Conservation (phyloP, 2,113 vertebrate genomes). For the Saccopteryx leptura region DNA sequence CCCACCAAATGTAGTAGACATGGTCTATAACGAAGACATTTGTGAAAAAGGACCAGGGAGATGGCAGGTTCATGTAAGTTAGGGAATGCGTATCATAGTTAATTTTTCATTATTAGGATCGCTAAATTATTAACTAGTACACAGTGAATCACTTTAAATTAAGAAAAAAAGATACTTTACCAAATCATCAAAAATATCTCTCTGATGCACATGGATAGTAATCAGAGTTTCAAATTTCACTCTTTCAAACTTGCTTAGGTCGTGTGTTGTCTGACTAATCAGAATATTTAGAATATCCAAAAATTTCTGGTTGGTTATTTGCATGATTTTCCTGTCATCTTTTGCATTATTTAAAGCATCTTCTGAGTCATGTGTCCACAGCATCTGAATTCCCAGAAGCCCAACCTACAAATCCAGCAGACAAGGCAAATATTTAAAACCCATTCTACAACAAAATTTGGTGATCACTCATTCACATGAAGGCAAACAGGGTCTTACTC, state of each 20-base stretch:
- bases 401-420: slow-evolving; percentile 90
- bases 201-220: slow-evolving; percentile 97
- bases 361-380: slow-evolving; percentile 95
- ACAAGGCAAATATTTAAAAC: slow-evolving; percentile 64
- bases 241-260: slow-evolving; percentile 93
- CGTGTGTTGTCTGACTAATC: slow-evolving; percentile 93
- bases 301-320: slow-evolving; percentile 93
- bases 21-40: background rate
- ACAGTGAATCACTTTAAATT: background rate
- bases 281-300: slow-evolving; percentile 94
- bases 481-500: background rate
- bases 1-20: background rate
- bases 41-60: background rate
- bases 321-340: slow-evolving; percentile 94
- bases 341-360: slow-evolving; percentile 91
- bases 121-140: background rate
- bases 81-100: background rate
- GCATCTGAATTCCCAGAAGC: slow-evolving; percentile 95
- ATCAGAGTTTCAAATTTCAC: slow-evolving; percentile 95
- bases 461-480: background rate
- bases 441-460: background rate
- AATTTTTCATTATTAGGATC: background rate
- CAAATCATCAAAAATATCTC: slow-evolving; percentile 96
- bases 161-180: slow-evolving; percentile 85
- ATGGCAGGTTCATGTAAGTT: background rate